Percentiles rank a stretch among this genome's conserved stretches.
Conservation (phyloP, 2,888 invertebrate genomes). For the Hecatera dysodea region DNA sequence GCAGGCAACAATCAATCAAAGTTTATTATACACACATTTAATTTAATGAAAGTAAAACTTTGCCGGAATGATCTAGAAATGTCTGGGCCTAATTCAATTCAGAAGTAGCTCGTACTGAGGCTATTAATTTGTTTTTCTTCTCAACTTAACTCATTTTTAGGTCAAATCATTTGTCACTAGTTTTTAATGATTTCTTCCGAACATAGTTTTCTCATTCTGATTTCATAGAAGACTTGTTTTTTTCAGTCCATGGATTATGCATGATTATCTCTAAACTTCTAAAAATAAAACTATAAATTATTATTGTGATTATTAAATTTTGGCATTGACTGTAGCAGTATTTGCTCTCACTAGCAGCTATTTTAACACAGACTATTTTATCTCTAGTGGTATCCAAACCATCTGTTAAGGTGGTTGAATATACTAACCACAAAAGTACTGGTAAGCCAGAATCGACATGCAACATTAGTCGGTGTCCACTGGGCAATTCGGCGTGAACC, state of each 20-base stretch:
- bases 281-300: background rate
- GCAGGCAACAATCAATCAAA: conserved; percentile 24
- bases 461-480: conserved; percentile 8
- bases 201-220: background rate
- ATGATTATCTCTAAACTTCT: background rate
- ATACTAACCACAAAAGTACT: background rate
- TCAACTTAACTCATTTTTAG: conserved; percentile 21
- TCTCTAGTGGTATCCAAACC: background rate
- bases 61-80: conserved; percentile 21
- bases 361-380: conserved; percentile 1
- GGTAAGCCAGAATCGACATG: background rate
- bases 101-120: conserved; percentile 17
- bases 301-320: background rate
- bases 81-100: conserved; percentile 31
- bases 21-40: background rate
- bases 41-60: conserved; percentile 29
- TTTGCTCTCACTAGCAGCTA: background rate
- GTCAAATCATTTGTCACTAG: conserved; percentile 28
- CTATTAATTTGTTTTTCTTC: conserved; percentile 18
- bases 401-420: background rate
- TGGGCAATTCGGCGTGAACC: conserved; percentile 24
- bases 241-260: background rate
- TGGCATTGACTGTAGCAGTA: conserved; percentile 2
- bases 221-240: background rate
- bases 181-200: conserved; percentile 14